These are phyloP conservation scores for Megalops atlanticus DNA, from an alignment of 2,113 vertebrate genomes.

Conservation along the genomic window DNA sequence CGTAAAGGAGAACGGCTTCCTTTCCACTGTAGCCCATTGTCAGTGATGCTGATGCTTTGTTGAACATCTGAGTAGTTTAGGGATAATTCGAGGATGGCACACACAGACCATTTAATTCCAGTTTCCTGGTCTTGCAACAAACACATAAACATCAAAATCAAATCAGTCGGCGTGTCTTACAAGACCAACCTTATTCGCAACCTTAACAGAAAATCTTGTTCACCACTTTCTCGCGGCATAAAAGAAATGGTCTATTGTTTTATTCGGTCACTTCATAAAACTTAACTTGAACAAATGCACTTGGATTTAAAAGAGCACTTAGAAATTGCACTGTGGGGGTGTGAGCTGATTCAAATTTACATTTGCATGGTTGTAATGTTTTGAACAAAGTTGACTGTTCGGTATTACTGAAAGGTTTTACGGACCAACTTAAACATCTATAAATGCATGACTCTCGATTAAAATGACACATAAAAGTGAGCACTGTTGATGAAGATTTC, in stretches of 20 bases:
- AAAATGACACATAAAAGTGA: neutral
- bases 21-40: neutral
- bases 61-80: neutral
- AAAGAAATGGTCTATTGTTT: no score
- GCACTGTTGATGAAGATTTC: neutral
- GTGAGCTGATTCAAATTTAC: neutral
- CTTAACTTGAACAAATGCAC: no score
- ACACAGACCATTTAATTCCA: neutral
- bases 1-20: neutral
- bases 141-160: neutral
- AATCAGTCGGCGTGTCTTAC: no score
- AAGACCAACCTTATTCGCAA: no score
- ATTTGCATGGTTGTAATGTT: neutral
- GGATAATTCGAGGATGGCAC: neutral
- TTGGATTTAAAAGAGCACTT: no score
- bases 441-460: no score
- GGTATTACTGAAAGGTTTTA: neutral
- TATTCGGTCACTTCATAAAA: no score
- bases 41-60: neutral
- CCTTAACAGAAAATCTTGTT: no score
- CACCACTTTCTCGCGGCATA: no score
- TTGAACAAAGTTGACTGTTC: neutral
- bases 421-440: no score
- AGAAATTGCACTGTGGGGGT: neutral
- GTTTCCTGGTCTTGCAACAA: neutral